These are phyloP conservation scores for Agrochola circellaris DNA, from an alignment of 2,888 invertebrate species.

Conservation along the genomic window DNA sequence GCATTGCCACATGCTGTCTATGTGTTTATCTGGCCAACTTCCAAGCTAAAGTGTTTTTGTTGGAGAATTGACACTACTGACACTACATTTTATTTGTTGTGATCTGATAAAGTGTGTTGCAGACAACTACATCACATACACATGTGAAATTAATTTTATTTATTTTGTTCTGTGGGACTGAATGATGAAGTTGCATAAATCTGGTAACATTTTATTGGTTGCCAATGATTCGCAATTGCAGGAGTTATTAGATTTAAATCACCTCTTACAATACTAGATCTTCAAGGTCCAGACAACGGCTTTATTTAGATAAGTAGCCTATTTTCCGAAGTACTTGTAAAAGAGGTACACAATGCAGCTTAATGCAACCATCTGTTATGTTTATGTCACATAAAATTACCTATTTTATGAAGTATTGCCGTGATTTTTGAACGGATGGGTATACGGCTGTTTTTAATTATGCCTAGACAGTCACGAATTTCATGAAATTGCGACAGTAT, in stretches of 20 bases:
- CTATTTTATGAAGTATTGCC: background rate
- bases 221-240: no score
- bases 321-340: background rate
- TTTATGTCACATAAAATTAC: background rate
- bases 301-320: background rate
- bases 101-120: conserved; percentile 47
- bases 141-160: conserved; percentile 2
- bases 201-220: background rate
- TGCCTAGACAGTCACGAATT: conserved; percentile 9
- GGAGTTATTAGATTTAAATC: background rate
- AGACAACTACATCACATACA: no score
- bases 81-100: conserved; percentile 70
- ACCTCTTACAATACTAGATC: background rate
- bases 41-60: conserved; percentile 77
- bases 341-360: background rate
- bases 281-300: background rate
- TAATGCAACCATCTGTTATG: background rate
- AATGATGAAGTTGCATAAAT: background rate
- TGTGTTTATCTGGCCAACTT: conserved; percentile 77
- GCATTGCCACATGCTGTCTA: conserved; percentile 66
- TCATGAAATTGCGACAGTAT: conserved; percentile 29
- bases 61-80: conserved; percentile 70
- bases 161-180: background rate
- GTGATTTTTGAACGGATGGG: background rate
- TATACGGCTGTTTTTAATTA: background rate